These are phyloP conservation scores for Ispidina lecontei DNA, from an alignment of 2,797 vertebrate species.

Conservation along the genomic window DNA sequence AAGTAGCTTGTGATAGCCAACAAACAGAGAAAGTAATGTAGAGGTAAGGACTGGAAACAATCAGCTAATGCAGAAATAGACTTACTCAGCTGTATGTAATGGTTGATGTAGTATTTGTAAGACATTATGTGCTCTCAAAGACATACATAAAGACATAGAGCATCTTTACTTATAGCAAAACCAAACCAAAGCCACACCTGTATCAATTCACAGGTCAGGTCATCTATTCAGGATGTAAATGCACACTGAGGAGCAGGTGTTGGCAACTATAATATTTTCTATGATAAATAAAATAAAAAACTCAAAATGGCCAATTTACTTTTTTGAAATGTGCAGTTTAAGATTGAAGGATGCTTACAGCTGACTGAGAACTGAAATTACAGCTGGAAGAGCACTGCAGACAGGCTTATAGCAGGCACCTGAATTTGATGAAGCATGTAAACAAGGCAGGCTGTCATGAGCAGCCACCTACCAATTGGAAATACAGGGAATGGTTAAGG, in stretches of 20 bases:
- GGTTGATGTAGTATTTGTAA: not conserved
- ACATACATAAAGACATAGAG: not conserved
- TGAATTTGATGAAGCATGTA: not conserved
- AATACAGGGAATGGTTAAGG: not conserved
- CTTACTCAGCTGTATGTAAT: not conserved
- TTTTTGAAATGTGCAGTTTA: not conserved
- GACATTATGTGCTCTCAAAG: not conserved
- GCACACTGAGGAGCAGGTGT: not conserved
- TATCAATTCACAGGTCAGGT: not conserved
- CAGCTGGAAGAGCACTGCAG: not conserved
- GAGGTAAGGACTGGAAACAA: not conserved
- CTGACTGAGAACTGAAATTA: not conserved
- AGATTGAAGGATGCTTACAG: not conserved
- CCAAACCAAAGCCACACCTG: not conserved
- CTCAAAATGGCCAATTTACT: not conserved
- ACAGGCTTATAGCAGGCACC: not conserved
- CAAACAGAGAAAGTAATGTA: not conserved
- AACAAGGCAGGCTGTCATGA: not conserved
- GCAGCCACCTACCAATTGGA: not conserved
- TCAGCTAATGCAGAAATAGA: not conserved
- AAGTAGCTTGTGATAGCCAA: not conserved
- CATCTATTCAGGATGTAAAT: not conserved
- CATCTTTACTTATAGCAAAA: not conserved
- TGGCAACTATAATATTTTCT: not conserved
- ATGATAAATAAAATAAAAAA: not conserved